Percentiles rank a stretch among this genome's conserved stretches.
Conservation (phyloP, 2,113 vertebrate genomes). For the Zingel zingel region DNA sequence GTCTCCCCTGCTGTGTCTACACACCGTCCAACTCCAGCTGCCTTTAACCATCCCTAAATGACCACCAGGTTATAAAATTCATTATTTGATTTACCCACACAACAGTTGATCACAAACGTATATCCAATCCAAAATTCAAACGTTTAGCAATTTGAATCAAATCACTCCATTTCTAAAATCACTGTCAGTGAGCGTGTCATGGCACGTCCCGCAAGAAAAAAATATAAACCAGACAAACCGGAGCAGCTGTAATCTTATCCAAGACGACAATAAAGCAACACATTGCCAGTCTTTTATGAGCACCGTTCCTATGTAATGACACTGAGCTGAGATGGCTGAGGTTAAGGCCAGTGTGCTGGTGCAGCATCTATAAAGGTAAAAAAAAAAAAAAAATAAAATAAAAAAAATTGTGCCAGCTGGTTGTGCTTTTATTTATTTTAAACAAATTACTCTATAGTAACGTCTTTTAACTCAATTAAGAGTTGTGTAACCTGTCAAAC, state of each 20-base stretch:
- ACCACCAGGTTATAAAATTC: neutral
- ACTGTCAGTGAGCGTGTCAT: constrained; percentile 6
- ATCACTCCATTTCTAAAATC: neutral
- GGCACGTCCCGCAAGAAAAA: constrained; percentile 14
- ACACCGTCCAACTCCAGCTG: constrained; percentile 25
- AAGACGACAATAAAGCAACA: constrained; percentile 46
- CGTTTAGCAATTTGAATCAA: neutral
- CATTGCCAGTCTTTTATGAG: constrained; percentile 32
- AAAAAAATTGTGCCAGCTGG: neutral
- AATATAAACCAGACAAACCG: constrained; percentile 23
- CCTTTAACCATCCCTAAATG: constrained; percentile 16
- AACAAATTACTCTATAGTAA: neutral
- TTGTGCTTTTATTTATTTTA: neutral
- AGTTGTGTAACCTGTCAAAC: neutral
- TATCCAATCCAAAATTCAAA: neutral
- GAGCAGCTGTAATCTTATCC: constrained; percentile 46
- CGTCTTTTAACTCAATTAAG: neutral
- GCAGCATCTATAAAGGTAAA: neutral
- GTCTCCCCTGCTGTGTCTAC: constrained; percentile 35
- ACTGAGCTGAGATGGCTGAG: neutral
- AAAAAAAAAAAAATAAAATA: too few species aligned
- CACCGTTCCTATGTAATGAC: constrained; percentile 38
- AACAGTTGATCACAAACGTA: neutral
- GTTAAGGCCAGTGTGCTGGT: neutral
- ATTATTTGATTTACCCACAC: neutral